Evolutionary conservation across 2,113 vertebrate species (phyloP), one percentile per base, ranked within the genome.

Genomic region (Murina feae): DNA sequence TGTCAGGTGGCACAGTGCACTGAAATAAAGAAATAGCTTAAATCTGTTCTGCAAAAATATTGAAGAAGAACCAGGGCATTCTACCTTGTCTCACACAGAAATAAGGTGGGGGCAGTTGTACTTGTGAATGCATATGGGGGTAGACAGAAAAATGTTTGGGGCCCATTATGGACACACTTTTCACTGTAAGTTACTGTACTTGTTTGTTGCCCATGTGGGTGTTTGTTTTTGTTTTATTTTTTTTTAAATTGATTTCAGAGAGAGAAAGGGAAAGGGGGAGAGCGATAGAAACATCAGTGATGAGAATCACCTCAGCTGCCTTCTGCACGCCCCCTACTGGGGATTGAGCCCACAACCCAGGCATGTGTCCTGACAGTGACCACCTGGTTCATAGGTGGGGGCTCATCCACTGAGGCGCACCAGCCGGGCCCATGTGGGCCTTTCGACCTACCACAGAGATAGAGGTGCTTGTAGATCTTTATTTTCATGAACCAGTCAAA

Each of bases 21-120:
- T n/a, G 35, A 95, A 81, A 65, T 88, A 60, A 89, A 75, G 30
- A 28, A 17, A 63, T 23, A 72, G 8, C 18, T 91, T 94, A 74
- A 93, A 72, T 11, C 18, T 1, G 9, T 53, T 65, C 37, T 85
- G 58, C n/a, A 11, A 23, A n/a, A 66, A 32, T 23, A 71, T 8
- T 5, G 3, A 78, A 42, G 25, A 74, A 53, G 9, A 69, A 51
- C 25, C 13, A 32, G 16, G 16, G 9, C 4, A 9, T 2, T 44
- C n/a, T 49, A 12, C 4, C 30, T 86, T 6, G 32, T 58, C 37
- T 23, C 16, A 76, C 20, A 5, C 21, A 44, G 47, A 84, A 79
- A 42, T 44, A 44, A 83, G 11, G 5, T 5, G 1, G 25, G 0
- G 1, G 28, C 12, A 37, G 3, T 7, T 8, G 9, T 51, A 25